Conservation (phyloP, 2,888 invertebrate genomes). For the Sipha maydis region DNA sequence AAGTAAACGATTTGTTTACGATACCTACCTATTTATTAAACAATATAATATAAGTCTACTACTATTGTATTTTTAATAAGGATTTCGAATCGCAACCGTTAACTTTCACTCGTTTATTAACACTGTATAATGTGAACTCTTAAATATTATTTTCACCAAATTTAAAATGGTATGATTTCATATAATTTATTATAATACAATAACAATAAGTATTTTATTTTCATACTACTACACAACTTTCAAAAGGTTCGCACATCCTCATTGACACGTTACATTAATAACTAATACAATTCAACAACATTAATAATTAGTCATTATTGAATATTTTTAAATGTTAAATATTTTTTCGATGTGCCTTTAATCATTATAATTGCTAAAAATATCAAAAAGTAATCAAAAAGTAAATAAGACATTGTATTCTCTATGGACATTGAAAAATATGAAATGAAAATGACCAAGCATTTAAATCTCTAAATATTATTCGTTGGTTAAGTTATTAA, state of each 20-base stretch:
- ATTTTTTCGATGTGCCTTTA: not conserved
- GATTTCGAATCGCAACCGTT: not conserved
- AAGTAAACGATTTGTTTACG: not conserved
- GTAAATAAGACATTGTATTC: not conserved
- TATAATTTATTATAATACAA: not conserved
- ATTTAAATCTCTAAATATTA: conserved; percentile 19
- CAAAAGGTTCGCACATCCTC: not conserved
- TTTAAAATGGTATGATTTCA: not conserved
- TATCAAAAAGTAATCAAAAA: too few species aligned
- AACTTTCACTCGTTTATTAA: conserved; percentile 39
- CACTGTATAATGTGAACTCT: not conserved
- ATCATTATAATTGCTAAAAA: not conserved
- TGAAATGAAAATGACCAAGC: not conserved
- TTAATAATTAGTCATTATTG: not conserved
- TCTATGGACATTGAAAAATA: not conserved
- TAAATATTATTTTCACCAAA: not conserved
- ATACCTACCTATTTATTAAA: not conserved
- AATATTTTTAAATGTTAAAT: not conserved
- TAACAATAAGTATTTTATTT: not conserved
- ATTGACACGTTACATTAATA: not conserved
- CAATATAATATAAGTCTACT: not conserved
- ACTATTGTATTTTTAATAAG: conserved; percentile 24
- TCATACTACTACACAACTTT: not conserved
- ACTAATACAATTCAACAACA: not conserved
- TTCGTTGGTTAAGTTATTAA: not conserved